Evolutionary conservation across 2,113 vertebrate genomes (phyloP).

Genomic region (Bombycilla garrulus): DNA sequence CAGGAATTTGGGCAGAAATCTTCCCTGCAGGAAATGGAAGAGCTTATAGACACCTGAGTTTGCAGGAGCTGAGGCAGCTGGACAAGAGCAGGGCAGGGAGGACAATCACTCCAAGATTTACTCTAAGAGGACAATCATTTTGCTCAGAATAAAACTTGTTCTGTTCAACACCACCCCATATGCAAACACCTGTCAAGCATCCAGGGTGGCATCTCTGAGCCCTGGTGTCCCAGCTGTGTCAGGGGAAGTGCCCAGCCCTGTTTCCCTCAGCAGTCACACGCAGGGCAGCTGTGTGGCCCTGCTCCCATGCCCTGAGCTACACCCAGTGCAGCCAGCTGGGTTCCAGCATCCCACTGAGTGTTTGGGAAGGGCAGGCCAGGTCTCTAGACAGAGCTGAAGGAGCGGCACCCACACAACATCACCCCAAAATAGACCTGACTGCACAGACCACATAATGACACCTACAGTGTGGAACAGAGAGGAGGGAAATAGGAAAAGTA

Average conservation of each 20-base stretch:
- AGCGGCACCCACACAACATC: background rate
- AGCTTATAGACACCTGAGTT: background rate
- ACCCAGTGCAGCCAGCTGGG: background rate
- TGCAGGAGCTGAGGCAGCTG: background rate
- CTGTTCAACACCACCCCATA: background rate
- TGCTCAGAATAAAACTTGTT: background rate
- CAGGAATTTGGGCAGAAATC: background rate
- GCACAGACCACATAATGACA: background rate
- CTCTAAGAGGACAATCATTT: background rate
- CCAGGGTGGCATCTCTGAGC: background rate
- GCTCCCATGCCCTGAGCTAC: background rate
- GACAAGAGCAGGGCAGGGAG: background rate
- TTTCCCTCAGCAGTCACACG: background rate
- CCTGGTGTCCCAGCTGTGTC: rapidly evolving
- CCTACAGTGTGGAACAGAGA: background rate
- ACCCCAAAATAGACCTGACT: background rate
- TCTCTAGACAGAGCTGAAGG: background rate
- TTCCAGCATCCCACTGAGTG: background rate
- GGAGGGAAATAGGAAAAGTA: background rate
- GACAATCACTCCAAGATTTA: background rate
- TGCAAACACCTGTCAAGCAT: rapidly evolving
- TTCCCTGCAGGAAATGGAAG: background rate
- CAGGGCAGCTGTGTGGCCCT: background rate
- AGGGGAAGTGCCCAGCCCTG: background rate
- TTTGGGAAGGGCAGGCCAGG: background rate